Evolutionary conservation across 2,888 invertebrate species (phyloP).

Genomic region (Lathronympha strigana): DNA sequence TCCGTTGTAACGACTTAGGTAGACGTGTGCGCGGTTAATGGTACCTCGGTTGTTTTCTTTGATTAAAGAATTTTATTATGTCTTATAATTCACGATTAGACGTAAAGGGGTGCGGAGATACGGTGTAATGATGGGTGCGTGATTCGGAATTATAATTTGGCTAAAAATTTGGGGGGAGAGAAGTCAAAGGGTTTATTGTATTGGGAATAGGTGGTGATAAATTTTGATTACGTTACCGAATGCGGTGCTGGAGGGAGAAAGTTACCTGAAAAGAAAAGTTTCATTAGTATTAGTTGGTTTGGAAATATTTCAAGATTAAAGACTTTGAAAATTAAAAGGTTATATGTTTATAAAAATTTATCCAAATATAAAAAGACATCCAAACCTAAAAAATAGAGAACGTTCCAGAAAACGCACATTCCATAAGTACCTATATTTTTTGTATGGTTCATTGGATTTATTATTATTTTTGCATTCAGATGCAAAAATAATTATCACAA

Average conservation of each 20-base stretch:
- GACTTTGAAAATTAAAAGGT: not conserved
- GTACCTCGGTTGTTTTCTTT: conserved; percentile 82
- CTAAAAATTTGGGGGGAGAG: conserved; percentile 46
- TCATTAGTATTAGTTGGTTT: not conserved
- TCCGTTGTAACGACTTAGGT: conserved; percentile 79
- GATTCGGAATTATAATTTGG: conserved; percentile 80
- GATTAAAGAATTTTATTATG: conserved; percentile 85
- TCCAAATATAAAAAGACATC: too few species aligned
- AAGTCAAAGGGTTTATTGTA: conserved; percentile 15
- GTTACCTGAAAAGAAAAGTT: conserved; percentile 30
- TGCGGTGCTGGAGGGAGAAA: not conserved
- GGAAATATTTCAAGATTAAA: not conserved
- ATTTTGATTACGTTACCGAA: conserved; percentile 15
- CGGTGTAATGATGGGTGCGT: conserved; percentile 79
- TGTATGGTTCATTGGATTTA: too few species aligned
- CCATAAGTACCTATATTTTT: too few species aligned
- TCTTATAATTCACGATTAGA: conserved; percentile 84
- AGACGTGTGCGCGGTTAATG: conserved; percentile 81
- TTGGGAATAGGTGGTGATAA: conserved; percentile 15
- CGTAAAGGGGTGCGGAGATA: conserved; percentile 78
- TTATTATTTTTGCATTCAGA: too few species aligned
- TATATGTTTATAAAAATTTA: not conserved
- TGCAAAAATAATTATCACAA: too few species aligned
- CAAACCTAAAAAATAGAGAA: too few species aligned
- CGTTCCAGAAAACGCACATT: too few species aligned